Conservation (phyloP, 2,888 invertebrate genomes). For the Brachynemurus nebulosus region DNA sequence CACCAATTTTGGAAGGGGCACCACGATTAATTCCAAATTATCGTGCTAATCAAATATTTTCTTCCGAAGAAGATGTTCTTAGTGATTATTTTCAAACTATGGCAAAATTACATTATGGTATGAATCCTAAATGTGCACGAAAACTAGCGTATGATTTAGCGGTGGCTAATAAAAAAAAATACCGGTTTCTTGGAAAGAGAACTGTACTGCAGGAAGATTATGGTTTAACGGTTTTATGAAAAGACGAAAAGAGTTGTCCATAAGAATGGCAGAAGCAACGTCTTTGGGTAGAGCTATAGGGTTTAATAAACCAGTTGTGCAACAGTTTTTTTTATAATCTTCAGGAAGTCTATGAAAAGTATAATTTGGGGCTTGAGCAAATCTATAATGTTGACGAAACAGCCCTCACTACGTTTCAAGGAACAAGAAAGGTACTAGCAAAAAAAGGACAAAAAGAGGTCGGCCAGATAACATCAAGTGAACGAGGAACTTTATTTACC, state of each 20-base stretch:
- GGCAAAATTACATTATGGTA: conserved; percentile 10
- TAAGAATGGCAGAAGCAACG: no score
- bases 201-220: no score
- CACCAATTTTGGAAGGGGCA: no score
- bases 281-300: no score
- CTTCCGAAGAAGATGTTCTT: not conserved
- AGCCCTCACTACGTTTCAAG: conserved; percentile 15
- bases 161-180: conserved; percentile 4
- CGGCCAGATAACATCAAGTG: conserved; percentile 17
- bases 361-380: no score
- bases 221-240: no score
- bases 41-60: not conserved
- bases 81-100: conserved; percentile 4
- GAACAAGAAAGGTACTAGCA: conserved; percentile 14
- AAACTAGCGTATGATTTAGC: conserved; percentile 8
- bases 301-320: no score
- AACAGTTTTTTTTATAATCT: no score
- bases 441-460: conserved; percentile 12
- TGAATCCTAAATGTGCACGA: conserved; percentile 5
- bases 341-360: no score
- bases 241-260: no score
- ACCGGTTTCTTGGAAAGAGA: conserved; percentile 2
- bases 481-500: conserved; percentile 6
- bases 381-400: conserved; percentile 17
- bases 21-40: no score